Conservation (phyloP, 2,113 vertebrate species). For the Channa argus region DNA sequence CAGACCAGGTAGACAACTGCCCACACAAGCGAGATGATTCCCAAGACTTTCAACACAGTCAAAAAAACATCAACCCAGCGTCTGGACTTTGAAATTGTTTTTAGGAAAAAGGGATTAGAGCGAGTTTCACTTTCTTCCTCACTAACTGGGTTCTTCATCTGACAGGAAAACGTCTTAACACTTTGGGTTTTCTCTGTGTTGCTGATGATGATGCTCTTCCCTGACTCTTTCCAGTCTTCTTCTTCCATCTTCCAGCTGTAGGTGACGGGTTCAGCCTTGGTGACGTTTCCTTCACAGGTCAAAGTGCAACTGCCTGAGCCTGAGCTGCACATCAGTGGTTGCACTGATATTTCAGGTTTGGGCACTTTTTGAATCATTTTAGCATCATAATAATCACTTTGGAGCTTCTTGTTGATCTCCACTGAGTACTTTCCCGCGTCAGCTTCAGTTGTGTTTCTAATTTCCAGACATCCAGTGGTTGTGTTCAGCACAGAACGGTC, state of each 20-base stretch:
- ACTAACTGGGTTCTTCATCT: conserved; percentile 7
- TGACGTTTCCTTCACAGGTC: accelerated
- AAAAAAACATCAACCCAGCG: no score
- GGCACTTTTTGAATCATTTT: no score
- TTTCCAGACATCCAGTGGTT: accelerated
- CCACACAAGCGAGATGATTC: no score
- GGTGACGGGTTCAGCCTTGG: accelerated
- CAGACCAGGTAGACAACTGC: no score
- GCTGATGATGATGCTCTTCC: accelerated
- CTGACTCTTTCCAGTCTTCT: accelerated
- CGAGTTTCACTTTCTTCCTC: not conserved
- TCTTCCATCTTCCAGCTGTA: conserved; percentile 24
- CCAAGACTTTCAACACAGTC: no score
- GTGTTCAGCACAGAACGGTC: no score
- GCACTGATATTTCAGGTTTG: no score
- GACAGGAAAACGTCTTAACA: conserved; percentile 12
- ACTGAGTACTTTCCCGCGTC: not conserved
- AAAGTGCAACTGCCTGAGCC: accelerated
- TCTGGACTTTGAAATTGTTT: no score
- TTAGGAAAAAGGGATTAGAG: no score
- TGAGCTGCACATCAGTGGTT: no score
- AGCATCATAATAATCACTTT: accelerated
- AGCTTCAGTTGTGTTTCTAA: accelerated
- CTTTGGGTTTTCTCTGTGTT: accelerated
- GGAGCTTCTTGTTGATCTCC: conserved; percentile 21